Conservation (phyloP, 2,797 vertebrate genomes). For the Syndactyla subalaris region DNA sequence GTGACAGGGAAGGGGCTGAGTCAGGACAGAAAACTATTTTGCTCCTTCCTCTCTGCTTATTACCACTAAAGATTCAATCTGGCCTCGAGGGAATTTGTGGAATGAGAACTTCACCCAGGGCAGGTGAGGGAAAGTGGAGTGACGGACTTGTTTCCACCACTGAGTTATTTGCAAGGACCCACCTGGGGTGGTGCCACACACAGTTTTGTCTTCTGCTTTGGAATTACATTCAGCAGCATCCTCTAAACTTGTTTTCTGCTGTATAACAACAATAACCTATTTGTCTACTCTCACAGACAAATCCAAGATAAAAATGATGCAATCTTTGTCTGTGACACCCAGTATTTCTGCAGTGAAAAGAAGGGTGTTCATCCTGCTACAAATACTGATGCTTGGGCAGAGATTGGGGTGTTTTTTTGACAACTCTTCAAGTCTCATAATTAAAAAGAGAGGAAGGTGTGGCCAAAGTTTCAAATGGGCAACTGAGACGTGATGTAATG, state of each 20-base stretch:
- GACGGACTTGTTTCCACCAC: not conserved
- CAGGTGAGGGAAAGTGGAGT: not conserved
- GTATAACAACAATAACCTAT: too few relatives aligned
- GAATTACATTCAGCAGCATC: not conserved
- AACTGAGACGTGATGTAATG: not conserved
- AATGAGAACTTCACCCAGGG: not conserved
- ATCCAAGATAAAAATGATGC: not conserved
- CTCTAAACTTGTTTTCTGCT: not conserved
- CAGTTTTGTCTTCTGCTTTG: not conserved
- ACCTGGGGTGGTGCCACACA: not conserved
- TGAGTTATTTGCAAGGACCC: not conserved
- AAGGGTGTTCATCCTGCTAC: not conserved
- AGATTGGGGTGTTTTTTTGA: accelerated
- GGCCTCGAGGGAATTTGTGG: not conserved
- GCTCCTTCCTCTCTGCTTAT: not conserved
- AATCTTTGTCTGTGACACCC: not conserved
- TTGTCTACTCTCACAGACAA: not conserved
- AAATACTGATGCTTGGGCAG: not conserved
- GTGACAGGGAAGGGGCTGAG: not conserved
- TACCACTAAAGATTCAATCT: not conserved
- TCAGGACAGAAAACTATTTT: not conserved
- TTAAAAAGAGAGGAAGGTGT: not conserved
- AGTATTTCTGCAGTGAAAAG: not conserved
- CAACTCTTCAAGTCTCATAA: not conserved
- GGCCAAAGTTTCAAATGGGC: not conserved